Evolutionary conservation across 2,113 vertebrate species (phyloP), one percentile per base, ranked within the genome.

Genomic region (Panthera uncia): DNA sequence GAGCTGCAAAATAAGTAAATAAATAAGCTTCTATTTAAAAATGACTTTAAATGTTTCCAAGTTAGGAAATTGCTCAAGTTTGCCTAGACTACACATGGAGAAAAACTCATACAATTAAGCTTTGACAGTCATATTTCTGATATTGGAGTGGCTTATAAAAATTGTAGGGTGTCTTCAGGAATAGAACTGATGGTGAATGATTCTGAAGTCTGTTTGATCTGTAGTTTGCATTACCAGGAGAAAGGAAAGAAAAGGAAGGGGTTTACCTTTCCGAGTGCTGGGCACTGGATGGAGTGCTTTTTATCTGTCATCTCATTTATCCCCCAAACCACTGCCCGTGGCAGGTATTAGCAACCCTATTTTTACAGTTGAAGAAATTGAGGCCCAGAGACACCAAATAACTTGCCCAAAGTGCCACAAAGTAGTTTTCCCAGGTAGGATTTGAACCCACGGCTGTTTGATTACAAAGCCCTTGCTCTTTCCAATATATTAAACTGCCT

Each of bases 181-280:
- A 79, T 91, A 97, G 81, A 97, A 89, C 52, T 95, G 90, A 98
- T 97, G 95, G 87, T 88, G 80, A 97, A 66, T 89, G 78, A 97
- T 97, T 97, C 71, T 93, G 66, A 95, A 97, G 93, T 96, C 91
- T 91, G 50, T 95, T 90, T 97, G 80, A 96, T 96, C 94, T 96
- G 87, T 87, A 78, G 52, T 66, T 91, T 81, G 63, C 81, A 94
- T 96, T 97, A 82, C 36, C 50, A 85, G 52, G 45, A 85, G 78
- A 93, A 86, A 96, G 41, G 65, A 84, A 95, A 88, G 55, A 97
- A 87, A 69, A 84, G 57, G 25, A 93, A 91, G 63, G 33, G 81
- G 91, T 91, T 95, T 95, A 78, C 45, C 27, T 97, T 83, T 92
- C 55, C 81, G 33, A 73, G 80, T 89, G 33, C 23, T 27, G 89